Percentiles rank a stretch among this genome's conserved stretches.
These are phyloP conservation scores for Thereva unica DNA, from an alignment of 2,888 invertebrate species.

Conservation along the genomic window DNA sequence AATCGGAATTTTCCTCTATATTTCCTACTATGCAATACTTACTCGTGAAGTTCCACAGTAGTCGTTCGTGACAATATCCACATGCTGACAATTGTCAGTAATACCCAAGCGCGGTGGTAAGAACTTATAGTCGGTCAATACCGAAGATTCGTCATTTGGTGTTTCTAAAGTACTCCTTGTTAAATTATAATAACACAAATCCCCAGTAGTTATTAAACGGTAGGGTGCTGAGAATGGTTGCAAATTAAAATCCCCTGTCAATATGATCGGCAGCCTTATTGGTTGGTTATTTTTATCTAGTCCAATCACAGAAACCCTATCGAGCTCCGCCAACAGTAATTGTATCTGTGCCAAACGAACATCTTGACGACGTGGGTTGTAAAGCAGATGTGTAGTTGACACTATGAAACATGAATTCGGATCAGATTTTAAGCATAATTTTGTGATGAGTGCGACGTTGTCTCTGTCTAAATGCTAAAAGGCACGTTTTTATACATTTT, in stretches of 20 bases:
- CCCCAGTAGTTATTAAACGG: constrained; percentile 68
- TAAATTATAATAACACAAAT: constrained; percentile 59
- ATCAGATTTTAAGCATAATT: constrained; percentile 64
- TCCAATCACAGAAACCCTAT: constrained; percentile 68
- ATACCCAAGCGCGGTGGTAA: constrained; percentile 58
- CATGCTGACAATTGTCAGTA: constrained; percentile 66
- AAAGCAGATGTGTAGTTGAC: constrained; percentile 93
- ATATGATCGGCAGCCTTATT: constrained; percentile 69
- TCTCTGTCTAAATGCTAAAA: constrained; percentile 73
- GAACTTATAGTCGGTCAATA: constrained; percentile 37
- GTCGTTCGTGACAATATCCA: constrained; percentile 60
- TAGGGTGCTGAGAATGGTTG: constrained; percentile 74
- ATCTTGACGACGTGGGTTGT: constrained; percentile 87
- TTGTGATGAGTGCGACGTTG: constrained; percentile 83
- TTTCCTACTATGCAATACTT: neutral
- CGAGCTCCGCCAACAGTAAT: constrained; percentile 81
- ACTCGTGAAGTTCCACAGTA: constrained; percentile 52
- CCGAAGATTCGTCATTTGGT: constrained; percentile 23
- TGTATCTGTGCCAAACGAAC: constrained; percentile 87
- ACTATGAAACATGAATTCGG: constrained; percentile 68
- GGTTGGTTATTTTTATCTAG: constrained; percentile 48
- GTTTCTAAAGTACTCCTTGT: constrained; percentile 46
- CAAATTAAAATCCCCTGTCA: constrained; percentile 94
- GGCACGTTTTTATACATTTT: constrained; percentile 17
- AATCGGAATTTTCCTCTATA: neutral